Percentiles rank a stretch among this genome's conserved stretches.
Evolutionary conservation across 2,113 vertebrate species (phyloP).

Genomic region (Ptilonorhynchus violaceus): DNA sequence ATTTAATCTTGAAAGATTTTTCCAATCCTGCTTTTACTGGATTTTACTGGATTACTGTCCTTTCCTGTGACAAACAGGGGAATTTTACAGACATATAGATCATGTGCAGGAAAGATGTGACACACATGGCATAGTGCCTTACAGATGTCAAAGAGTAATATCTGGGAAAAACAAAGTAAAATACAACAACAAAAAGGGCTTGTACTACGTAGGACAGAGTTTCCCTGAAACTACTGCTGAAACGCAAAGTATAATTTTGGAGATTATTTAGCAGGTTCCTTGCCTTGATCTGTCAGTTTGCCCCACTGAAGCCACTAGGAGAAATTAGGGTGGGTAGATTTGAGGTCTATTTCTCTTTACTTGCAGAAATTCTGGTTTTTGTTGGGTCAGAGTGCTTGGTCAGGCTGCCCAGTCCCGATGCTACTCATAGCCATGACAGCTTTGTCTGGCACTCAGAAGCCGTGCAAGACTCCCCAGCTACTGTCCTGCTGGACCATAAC

Average conservation of each 20-base stretch:
- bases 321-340: background rate
- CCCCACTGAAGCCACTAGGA: background rate
- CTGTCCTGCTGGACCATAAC: background rate
- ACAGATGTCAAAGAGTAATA: background rate
- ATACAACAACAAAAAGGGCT: background rate
- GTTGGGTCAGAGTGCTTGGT: background rate
- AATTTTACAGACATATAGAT: background rate
- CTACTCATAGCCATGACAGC: background rate
- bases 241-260: background rate
- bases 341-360: background rate
- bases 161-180: background rate
- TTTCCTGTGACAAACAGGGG: background rate
- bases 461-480: background rate
- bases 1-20: background rate
- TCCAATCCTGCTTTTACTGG: background rate
- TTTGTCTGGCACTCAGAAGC: background rate
- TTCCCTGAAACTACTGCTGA: background rate
- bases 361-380: background rate
- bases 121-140: background rate
- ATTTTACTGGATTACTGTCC: background rate
- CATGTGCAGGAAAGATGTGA: background rate
- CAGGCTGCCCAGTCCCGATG: background rate
- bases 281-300: background rate
- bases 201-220: background rate
- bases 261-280: background rate